A percentile compares a stretch with the other conserved stretches of the same genome.
Conservation (phyloP, 2,888 invertebrate genomes). For the Drosophila anomelani region DNA sequence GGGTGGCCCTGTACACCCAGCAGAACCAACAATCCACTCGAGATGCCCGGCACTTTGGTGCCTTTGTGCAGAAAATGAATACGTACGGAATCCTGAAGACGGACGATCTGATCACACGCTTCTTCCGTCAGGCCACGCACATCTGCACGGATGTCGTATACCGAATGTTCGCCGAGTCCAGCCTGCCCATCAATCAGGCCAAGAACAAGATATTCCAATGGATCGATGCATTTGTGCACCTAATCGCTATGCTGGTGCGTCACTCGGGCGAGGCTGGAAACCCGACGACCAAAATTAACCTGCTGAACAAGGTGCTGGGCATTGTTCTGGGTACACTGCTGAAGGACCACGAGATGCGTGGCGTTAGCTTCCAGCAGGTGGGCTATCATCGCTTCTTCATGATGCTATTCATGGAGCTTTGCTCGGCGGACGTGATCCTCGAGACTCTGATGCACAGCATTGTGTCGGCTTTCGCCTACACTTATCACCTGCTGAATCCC, state of each 20-base stretch:
- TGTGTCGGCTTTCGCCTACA: conserved; percentile 97
- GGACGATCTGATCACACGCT: conserved; percentile 98
- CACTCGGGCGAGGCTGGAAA: conserved; percentile 96
- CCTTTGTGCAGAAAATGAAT: conserved; percentile 98
- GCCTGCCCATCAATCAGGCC: conserved; percentile 88
- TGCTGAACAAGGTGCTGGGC: conserved; percentile 96
- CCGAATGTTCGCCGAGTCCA: conserved; percentile 91
- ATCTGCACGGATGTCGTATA: conserved; percentile 98
- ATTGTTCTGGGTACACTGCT: conserved; percentile 97
- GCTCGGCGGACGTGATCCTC: conserved; percentile 95
- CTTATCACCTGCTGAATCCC: conserved; percentile 96
- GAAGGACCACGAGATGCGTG: conserved; percentile 97
- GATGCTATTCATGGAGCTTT: conserved; percentile 98
- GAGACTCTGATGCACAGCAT: conserved; percentile 95
- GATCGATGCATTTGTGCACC: conserved; percentile 96
- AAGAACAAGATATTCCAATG: conserved; percentile 97
- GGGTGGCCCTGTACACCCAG: conserved; percentile 94
- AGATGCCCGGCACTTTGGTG: conserved; percentile 95
- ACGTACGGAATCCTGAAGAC: conserved; percentile 97
- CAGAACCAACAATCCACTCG: conserved; percentile 88
- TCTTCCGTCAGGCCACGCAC: conserved; percentile 98
- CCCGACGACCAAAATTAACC: conserved; percentile 95
- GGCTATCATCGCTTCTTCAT: conserved; percentile 99
- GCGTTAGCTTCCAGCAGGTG: conserved; percentile 94
- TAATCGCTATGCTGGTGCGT: conserved; percentile 97